Evolutionary conservation across 2,113 vertebrate species (phyloP).

Genomic region (Serinus canaria): DNA sequence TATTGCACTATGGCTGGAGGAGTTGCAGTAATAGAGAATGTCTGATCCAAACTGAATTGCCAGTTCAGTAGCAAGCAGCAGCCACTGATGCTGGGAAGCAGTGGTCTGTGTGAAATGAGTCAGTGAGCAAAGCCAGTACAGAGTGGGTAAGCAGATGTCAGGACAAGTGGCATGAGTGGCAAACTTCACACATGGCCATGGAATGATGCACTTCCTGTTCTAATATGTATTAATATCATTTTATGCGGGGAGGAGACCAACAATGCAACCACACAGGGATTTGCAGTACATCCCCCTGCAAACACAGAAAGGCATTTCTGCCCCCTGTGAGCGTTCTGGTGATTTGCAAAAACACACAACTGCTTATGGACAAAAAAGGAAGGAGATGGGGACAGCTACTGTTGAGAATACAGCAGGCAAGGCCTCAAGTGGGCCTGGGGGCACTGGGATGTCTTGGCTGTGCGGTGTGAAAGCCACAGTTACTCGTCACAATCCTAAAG

Average conservation of each 20-base stretch:
- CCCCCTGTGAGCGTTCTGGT: neutral
- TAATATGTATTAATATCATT: neutral
- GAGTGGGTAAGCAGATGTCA: neutral
- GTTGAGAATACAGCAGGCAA: neutral
- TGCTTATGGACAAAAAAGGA: neutral
- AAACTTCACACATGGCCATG: neutral
- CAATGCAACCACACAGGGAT: neutral
- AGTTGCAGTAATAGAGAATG: neutral
- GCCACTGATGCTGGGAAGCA: neutral
- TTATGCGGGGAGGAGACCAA: neutral
- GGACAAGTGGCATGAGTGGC: neutral
- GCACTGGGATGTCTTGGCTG: neutral
- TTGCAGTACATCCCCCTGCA: neutral
- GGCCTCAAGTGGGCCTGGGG: neutral
- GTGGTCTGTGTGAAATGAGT: neutral
- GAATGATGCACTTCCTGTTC: neutral
- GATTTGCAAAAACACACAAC: neutral
- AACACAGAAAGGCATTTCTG: neutral
- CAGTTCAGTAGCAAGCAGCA: constrained; percentile 53
- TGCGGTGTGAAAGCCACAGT: neutral
- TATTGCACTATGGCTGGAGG: neutral
- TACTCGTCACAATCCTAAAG: neutral
- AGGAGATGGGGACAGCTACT: neutral
- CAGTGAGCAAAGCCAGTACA: neutral
- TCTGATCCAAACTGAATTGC: neutral